Base-by-base conservation (phyloP, 2,797 vertebrate species). In the Cyprinella venusta region DNA sequence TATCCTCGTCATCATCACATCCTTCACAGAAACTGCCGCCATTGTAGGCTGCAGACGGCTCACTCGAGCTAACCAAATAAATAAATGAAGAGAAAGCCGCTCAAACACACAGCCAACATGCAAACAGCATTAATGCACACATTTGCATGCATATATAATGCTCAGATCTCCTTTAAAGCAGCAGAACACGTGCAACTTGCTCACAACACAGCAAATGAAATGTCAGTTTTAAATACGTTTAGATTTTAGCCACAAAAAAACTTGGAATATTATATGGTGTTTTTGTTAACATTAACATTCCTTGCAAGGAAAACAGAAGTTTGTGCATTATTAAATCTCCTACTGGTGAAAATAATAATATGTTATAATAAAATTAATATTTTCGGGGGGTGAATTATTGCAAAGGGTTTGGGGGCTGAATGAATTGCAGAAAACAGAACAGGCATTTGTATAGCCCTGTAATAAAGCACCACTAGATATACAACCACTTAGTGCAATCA, bases 71-170 rank as follows among this genome's bases (percentile, higher is more conserved):
- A 70, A 84, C 10, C 65, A 87, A 26, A 67, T 79, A 70, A 83
- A 83, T 77, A 85, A 83, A 67, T 82, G 36, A 82, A 30, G 52
- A 78, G 9, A 76, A 61, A 77, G 70, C 54, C 42, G 33, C 61
- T 30, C n/a, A 42, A 3, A 48, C 71, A 56, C 61, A 64, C 70
- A 76, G 9, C 33, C 15, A 52, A 72, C 18, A 19, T 6, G 40
- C 68, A 61, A 61, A 50, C 42, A 54, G 52, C 52, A 6, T 50
- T 71, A 67, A 85, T n/a, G 26, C 56, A 26, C 38, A 69, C 56
- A 30, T 71, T 77, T 82, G 80, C 76, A 65, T 61, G 21, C 36
- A 61, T 42, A 26, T 12, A 24, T 45, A 40, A 42, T 61, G 54
- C 21, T 36, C 33, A 38, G 33, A 0, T 21, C 72, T 75, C 4